Conservation (phyloP, 2,888 invertebrate species). For the Dromius quadrimaculatus region DNA sequence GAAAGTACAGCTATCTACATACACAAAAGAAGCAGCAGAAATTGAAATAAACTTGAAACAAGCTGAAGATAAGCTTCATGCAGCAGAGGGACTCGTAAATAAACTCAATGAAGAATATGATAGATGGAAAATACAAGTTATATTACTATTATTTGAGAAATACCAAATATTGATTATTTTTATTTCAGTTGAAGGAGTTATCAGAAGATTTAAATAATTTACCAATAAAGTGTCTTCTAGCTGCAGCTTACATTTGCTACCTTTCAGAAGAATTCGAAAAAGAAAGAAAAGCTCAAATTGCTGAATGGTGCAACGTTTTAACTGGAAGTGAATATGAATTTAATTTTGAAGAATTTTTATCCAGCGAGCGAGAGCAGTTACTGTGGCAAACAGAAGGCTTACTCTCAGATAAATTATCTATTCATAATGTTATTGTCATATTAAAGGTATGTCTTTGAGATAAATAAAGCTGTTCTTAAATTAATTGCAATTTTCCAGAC, state of each 20-base stretch:
- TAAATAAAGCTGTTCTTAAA: constrained; percentile 32
- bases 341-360: constrained; percentile 71
- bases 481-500: constrained; percentile 57
- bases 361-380: constrained; percentile 81
- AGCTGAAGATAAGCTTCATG: constrained; percentile 81
- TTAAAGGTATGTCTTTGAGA: constrained; percentile 75
- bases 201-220: constrained; percentile 74
- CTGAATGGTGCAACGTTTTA: constrained; percentile 68
- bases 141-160: too few species aligned
- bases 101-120: constrained; percentile 91
- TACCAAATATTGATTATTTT: constrained; percentile 15
- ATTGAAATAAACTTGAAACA: constrained; percentile 85
- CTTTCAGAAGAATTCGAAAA: constrained; percentile 76
- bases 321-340: constrained; percentile 66
- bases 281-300: constrained; percentile 70
- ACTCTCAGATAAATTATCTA: constrained; percentile 80
- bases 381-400: constrained; percentile 90
- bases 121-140: constrained; percentile 88
- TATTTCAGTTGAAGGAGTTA: constrained; percentile 71
- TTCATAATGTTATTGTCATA: constrained; percentile 86
- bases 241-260: constrained; percentile 84
- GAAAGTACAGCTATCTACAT: constrained; percentile 82
- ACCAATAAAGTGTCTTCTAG: constrained; percentile 76
- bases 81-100: constrained; percentile 84
- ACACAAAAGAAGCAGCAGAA: constrained; percentile 94